Base-by-base conservation (phyloP, 1,140 invertebrate genomes). In the Neotoxoptera formosana region DNA sequence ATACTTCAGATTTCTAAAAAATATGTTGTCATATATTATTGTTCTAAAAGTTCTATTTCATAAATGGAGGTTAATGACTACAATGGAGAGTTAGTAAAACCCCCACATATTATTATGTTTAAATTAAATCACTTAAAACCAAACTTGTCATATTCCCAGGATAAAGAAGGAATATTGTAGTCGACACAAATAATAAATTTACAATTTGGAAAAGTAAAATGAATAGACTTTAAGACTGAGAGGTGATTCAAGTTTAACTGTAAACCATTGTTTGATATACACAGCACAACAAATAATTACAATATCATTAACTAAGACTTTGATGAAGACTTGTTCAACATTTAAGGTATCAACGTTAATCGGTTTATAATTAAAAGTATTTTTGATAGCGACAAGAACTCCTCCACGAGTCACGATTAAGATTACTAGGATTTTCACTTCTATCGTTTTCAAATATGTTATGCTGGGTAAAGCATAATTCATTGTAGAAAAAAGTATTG, bases 151-250 rank as follows among this genome's bases (percentile, higher is more conserved):
- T 25, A 4, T 86, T 25, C 84, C 84, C 84, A 86, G 30, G 84
- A 47, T 47, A 47, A 11, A 7, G 47, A 47, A 7, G 7, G 47
- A 47, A 47, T 47, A 47, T 47, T 47, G 25, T 86, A 86, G 30
- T 86, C 84, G 30, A 20, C 84, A 86, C 41, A 86, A 25, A 86
- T 23, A 47, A 86, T 86, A 86, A 86, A 86, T 25, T 86, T 86
- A 48, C 84, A 8, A 86, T 86, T 86, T 9, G 41, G 84, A 48
- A 25, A 86, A 86, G 41, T 25, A 25, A 17, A 86, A 1, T 47
- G 41, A 25, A 86, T 25, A 7, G 84, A 86, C 47, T 86, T 23
- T 25, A 86, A 25, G 25, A 47, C 84, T 86, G 84, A 86, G 21
- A 86, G 21, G 41, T 45, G 84, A 25, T 86, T 86, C 47, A 86